These are phyloP conservation scores for Anomalospiza imberbis DNA, from an alignment of 2,797 vertebrate genomes.

Conservation along the genomic window DNA sequence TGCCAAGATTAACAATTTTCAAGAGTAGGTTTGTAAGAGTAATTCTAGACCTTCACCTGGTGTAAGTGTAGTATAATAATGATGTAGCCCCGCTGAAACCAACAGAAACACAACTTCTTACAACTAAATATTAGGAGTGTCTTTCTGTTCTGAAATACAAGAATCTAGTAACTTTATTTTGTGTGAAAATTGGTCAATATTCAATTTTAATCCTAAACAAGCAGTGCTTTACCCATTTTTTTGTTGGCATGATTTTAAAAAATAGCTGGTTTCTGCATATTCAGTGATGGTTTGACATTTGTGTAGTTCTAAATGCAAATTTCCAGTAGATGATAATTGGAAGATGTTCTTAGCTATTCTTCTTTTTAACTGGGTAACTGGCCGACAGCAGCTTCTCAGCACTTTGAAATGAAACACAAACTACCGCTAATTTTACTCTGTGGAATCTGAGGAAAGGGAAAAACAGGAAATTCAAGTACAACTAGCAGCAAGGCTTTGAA, in stretches of 20 bases:
- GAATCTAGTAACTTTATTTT: neutral
- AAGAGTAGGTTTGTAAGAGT: neutral
- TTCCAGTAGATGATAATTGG: neutral
- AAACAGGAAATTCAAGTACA: constrained; percentile 44
- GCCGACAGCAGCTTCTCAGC: neutral
- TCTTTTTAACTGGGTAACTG: constrained; percentile 7
- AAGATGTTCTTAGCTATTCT: neutral
- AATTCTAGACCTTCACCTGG: neutral
- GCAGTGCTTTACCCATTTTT: neutral
- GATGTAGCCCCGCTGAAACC: neutral
- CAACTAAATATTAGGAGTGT: neutral
- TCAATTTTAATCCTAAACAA: neutral
- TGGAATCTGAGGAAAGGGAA: constrained; percentile 11
- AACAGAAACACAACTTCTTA: neutral
- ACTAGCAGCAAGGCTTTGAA: constrained; percentile 25
- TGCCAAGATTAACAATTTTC: neutral
- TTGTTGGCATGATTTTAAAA: neutral
- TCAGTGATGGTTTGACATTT: neutral
- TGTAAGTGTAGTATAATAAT: neutral
- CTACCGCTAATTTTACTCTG: constrained; percentile 34
- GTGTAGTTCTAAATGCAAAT: neutral
- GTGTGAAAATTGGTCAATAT: neutral
- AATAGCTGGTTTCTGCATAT: neutral
- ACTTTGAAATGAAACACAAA: constrained; percentile 31
- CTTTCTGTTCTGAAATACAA: neutral